Percentiles rank a stretch among this genome's conserved stretches.
phyloP scores from a whole-genome alignment of 2,797 vertebrate species.

The Poeciliopsis paucimaculata region DNA sequence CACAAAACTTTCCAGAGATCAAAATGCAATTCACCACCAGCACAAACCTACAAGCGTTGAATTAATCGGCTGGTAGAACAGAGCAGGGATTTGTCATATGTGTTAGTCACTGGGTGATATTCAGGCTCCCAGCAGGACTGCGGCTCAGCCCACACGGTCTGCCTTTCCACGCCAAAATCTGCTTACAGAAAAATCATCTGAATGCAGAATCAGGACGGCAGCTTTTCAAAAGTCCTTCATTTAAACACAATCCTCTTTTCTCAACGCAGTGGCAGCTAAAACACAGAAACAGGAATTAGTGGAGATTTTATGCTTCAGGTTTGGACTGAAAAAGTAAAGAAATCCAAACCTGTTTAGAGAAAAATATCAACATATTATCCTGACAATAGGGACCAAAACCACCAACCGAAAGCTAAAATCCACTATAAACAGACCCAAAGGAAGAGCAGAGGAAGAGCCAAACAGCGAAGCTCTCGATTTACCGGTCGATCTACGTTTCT shows the following conservation, averaged over 20 bases:
- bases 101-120: constrained; percentile 9
- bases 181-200: not conserved
- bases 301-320: not conserved
- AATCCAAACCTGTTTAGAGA: not conserved
- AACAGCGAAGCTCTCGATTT: too few species aligned
- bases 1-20: not conserved
- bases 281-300: not conserved
- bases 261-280: not conserved
- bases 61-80: not conserved
- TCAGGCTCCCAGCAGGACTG: not conserved
- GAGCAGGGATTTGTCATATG: constrained; percentile 5
- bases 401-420: not conserved
- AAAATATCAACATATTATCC: not conserved
- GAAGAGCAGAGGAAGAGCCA: too few species aligned
- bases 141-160: constrained; percentile 6
- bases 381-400: not conserved
- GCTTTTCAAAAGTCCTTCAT: not conserved
- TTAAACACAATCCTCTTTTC: not conserved
- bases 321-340: not conserved
- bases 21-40: not conserved
- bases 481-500: too few species aligned
- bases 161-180: constrained; percentile 3
- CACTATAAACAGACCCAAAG: too few species aligned
- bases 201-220: not conserved
- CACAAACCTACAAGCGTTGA: not conserved